These are phyloP conservation scores for Cyprinodon tularosa DNA, from an alignment of 2,113 vertebrate species.

Conservation along the genomic window DNA sequence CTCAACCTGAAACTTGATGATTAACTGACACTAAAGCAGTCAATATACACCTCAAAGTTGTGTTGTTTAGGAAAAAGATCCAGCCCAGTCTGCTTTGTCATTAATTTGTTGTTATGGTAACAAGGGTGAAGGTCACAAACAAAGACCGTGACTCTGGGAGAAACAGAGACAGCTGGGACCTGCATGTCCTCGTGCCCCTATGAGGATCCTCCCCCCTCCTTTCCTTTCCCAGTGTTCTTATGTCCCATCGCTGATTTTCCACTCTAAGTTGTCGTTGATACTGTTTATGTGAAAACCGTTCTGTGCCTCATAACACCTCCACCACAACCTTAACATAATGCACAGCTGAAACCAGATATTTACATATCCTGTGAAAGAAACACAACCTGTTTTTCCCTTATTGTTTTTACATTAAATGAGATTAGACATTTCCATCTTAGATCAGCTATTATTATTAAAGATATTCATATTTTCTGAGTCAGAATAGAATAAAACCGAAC, in stretches of 20 bases:
- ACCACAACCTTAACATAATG: background rate
- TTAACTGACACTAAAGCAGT: constrained; percentile 2
- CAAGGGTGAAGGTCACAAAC: constrained; percentile 55
- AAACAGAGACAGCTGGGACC: constrained; percentile 4
- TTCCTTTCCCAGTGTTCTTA: background rate
- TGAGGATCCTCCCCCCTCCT: constrained; percentile 2
- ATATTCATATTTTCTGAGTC: no score
- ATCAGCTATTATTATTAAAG: background rate
- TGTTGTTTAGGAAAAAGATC: constrained; percentile 31
- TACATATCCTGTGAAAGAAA: background rate
- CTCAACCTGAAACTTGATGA: background rate
- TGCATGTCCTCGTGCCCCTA: constrained; percentile 32
- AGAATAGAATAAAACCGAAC: no score
- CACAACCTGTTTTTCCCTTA: background rate
- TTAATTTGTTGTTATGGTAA: constrained; percentile 68
- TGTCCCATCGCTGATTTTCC: background rate
- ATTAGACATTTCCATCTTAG: no score
- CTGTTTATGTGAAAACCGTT: background rate
- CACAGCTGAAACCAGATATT: background rate
- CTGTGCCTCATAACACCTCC: background rate
- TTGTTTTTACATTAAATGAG: no score
- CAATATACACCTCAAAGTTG: background rate
- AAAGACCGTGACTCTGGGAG: constrained; percentile 10
- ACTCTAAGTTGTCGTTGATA: background rate
- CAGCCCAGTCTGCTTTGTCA: constrained; percentile 48